Conservation (phyloP, 2,888 invertebrate genomes). For the Masnerella sp. region DNA sequence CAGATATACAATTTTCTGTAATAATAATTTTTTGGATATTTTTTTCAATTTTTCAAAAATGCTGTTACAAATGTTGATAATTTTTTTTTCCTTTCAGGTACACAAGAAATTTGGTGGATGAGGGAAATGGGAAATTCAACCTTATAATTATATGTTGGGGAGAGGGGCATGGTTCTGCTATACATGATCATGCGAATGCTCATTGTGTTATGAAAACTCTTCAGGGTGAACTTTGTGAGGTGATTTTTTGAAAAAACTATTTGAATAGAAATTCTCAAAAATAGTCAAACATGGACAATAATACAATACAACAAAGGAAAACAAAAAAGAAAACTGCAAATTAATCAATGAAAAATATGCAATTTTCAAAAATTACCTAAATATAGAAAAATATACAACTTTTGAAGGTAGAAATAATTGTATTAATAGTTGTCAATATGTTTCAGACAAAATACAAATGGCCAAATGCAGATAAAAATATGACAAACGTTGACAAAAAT, state of each 20-base stretch:
- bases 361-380: background rate
- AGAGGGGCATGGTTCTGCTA: slow-evolving; percentile 94
- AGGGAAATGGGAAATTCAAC: slow-evolving; percentile 98
- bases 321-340: too few species aligned
- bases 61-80: too few species aligned
- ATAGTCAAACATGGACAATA: too few species aligned
- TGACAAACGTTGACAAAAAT: slow-evolving; percentile 73
- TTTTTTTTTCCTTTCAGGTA: slow-evolving; percentile 81
- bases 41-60: too few species aligned
- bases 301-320: too few species aligned
- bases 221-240: slow-evolving; percentile 89
- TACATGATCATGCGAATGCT: slow-evolving; percentile 97
- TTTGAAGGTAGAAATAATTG: background rate
- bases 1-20: background rate
- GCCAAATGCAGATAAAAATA: slow-evolving; percentile 80
- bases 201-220: slow-evolving; percentile 99
- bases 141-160: slow-evolving; percentile 99
- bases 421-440: slow-evolving; percentile 10
- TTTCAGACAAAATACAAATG: slow-evolving; percentile 83
- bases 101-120: slow-evolving; percentile 96
- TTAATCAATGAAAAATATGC: too few species aligned
- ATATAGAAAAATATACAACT: too few species aligned
- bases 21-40: too few species aligned
- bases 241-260: slow-evolving; percentile 69
- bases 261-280: background rate